Evolutionary conservation across 2,797 vertebrate genomes (phyloP), one percentile per base, ranked within the genome.

Genomic region (Tragopan temminckii): DNA sequence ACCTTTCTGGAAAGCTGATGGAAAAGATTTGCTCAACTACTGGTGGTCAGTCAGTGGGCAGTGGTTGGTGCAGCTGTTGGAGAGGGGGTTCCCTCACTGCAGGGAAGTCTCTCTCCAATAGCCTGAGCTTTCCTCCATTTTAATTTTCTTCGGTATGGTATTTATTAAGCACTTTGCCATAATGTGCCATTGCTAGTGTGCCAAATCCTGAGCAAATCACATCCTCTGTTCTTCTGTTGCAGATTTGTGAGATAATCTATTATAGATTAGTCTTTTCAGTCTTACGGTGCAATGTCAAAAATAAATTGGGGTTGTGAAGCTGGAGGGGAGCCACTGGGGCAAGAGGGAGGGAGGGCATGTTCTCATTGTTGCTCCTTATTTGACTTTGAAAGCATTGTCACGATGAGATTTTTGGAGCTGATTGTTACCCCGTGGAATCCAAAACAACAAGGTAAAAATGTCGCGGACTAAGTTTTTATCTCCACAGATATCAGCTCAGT

Each of bases 371-470:
- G 2, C 74, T 95, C 89, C 78, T 92, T 95, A 89, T 95, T 96
- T 94, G 93, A 97, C 96, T 97, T 96, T 92, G 93, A 95, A 96
- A 97, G 96, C 76, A 95, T 85, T 38, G 43, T 95, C 76, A 43
- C 9, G 1, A 79, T 45, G 70, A 97, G 87, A 88, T 91, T 96
- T 95, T 94, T 45, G 61, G 96, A 97, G 67, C 53, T 85, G 85
- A 88, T 72, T 79, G 89, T 96, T 86, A 94, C 77, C 71, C 87
- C 10, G 29, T 48, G 64, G 87, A 95, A 96, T 94, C 95, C 85
- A 94, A 94, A 81, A 71, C 94, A 95, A 95, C 52, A 64, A 66
- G 70, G 88, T 90, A 94, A 94, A 96, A 96, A 94, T 75, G 43
- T 67, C 63, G 45, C 76, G 62, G 80, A 95, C 67, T 85, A 95